phyloP scores from a whole-genome alignment of 2,888 invertebrate genomes.

The Ophion slaviceki region DNA sequence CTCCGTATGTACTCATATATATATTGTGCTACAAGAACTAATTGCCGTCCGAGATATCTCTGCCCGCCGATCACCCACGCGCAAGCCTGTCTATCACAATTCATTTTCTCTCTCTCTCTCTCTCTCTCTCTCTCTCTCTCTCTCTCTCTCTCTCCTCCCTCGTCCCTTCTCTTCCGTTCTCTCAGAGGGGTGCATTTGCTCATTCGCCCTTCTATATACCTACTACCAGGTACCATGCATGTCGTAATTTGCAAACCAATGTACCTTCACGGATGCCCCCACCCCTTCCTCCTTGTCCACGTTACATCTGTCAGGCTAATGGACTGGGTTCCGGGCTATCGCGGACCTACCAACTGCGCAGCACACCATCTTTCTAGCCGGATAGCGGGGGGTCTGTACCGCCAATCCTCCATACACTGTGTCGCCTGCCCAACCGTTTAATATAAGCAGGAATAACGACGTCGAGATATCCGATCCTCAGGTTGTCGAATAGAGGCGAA shows the following conservation, averaged over 20 bases:
- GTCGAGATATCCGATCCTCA: conserved; percentile 13
- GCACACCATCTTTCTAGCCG: conserved; percentile 72
- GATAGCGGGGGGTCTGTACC: conserved; percentile 44
- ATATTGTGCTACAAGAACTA: conserved; percentile 67
- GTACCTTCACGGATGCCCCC: conserved; percentile 61
- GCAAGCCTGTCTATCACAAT: conserved; percentile 73
- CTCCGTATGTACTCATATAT: conserved; percentile 8
- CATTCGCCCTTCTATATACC: conserved; percentile 46
- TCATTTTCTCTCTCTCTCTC: conserved; percentile 52
- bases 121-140: conserved; percentile 47
- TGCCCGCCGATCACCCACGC: conserved; percentile 68
- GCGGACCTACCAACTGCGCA: conserved; percentile 72
- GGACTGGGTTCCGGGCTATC: conserved; percentile 77
- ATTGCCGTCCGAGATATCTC: conserved; percentile 72
- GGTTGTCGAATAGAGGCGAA: background rate
- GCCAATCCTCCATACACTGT: conserved; percentile 23
- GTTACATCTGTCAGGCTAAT: conserved; percentile 81
- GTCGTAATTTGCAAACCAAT: conserved; percentile 80
- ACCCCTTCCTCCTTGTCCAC: conserved; percentile 68
- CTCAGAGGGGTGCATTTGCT: conserved; percentile 46
- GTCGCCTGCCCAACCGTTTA: conserved; percentile 38
- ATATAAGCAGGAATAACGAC: conserved; percentile 43
- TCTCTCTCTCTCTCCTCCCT: conserved; percentile 45
- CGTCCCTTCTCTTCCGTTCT: conserved; percentile 8
- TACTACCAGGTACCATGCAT: conserved; percentile 73